Conservation (phyloP, 2,113 vertebrate genomes). For the Calcarius ornatus region DNA sequence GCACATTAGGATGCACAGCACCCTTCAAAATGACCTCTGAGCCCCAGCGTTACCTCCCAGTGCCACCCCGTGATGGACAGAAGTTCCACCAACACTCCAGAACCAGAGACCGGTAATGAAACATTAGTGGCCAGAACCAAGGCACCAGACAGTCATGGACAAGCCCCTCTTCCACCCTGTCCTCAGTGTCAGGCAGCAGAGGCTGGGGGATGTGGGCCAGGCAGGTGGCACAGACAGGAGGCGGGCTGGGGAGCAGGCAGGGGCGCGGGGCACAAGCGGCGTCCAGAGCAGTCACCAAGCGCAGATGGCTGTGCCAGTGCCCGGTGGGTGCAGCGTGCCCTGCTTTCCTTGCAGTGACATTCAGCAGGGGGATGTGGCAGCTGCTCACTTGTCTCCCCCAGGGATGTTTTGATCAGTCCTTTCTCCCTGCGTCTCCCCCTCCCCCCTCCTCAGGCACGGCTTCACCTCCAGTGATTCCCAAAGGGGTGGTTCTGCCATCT, state of each 20-base stretch:
- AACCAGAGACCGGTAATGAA: rapidly evolving
- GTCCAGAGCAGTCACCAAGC: rapidly evolving
- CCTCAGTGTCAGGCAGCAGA: background rate
- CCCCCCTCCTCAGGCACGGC: background rate
- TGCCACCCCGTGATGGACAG: rapidly evolving
- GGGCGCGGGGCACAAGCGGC: rapidly evolving
- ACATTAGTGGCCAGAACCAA: background rate
- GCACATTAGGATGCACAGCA: background rate
- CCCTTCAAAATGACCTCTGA: background rate
- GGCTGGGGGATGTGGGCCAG: rapidly evolving
- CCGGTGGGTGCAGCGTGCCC: background rate
- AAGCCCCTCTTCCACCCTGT: background rate
- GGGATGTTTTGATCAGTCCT: background rate
- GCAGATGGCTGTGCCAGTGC: background rate
- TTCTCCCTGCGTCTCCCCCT: background rate
- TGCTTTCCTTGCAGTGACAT: background rate
- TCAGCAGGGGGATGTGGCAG: background rate
- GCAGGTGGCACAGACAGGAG: background rate
- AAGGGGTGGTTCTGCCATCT: background rate
- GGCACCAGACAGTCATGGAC: rapidly evolving
- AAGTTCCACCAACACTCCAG: background rate
- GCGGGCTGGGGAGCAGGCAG: background rate
- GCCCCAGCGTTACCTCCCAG: rapidly evolving
- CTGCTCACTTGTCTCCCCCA: background rate
- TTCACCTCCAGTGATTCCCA: background rate